These are phyloP conservation scores for Erpetoichthys calabaricus DNA, from an alignment of 2,797 vertebrate genomes.

Conservation along the genomic window DNA sequence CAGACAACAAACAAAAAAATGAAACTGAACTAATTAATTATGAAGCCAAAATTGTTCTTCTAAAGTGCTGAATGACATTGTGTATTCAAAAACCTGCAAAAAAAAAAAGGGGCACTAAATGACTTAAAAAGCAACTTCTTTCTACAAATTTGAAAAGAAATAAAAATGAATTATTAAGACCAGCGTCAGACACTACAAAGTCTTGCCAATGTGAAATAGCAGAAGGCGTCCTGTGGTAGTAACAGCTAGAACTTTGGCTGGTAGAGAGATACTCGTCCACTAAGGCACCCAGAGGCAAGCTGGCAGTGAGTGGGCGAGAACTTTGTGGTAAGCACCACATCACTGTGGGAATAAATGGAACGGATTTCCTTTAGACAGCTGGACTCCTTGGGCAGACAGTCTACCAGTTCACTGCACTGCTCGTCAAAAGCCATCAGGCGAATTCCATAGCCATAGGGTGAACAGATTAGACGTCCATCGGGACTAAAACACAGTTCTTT, in stretches of 20 bases:
- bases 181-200: no score
- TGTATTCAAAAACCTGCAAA: no score
- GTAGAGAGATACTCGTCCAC: conserved; percentile 88
- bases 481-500: conserved; percentile 97
- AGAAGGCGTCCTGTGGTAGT: neutral
- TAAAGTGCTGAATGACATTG: no score
- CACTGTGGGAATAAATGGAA: conserved; percentile 90
- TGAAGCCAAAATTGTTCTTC: no score
- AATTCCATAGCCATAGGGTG: conserved; percentile 88
- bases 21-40: no score
- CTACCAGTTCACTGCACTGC: conserved; percentile 77
- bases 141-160: no score
- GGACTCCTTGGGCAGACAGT: conserved; percentile 82
- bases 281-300: conserved; percentile 97
- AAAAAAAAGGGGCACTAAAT: no score
- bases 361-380: conserved; percentile 79
- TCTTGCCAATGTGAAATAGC: no score
- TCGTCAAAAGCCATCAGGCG: conserved; percentile 86
- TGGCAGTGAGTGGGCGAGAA: conserved; percentile 98
- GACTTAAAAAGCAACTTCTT: no score
- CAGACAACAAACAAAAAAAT: no score
- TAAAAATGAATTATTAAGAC: no score
- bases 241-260: conserved; percentile 89
- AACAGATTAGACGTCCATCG: conserved; percentile 92
- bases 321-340: conserved; percentile 96